Percentiles rank a stretch among this genome's conserved stretches.
phyloP scores from a whole-genome alignment of 2,113 vertebrate species.

The Melospiza georgiana region DNA sequence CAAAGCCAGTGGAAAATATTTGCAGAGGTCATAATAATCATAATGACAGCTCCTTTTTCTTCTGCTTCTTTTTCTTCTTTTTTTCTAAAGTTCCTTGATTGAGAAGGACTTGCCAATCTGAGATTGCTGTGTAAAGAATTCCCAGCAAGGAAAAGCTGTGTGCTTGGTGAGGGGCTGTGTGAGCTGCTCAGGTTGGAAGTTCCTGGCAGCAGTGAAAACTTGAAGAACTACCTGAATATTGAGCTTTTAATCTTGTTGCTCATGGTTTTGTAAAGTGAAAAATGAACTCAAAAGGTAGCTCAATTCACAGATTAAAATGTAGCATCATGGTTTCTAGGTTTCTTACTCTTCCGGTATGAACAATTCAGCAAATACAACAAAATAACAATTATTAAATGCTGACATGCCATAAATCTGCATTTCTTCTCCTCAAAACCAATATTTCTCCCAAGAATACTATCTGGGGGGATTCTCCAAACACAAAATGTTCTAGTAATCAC shows the following conservation, averaged over 20 bases:
- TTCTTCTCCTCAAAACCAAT: neutral
- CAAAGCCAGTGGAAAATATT: neutral
- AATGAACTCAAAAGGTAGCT: neutral
- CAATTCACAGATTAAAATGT: neutral
- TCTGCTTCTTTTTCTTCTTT: too few relatives aligned
- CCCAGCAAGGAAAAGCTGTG: neutral
- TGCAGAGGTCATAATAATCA: neutral
- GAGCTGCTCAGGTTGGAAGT: neutral
- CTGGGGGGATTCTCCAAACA: neutral
- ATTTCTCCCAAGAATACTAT: neutral
- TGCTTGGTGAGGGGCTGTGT: neutral
- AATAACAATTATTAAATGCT: neutral
- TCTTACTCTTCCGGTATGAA: neutral
- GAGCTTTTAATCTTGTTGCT: neutral
- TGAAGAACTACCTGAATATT: neutral
- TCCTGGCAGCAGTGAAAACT: neutral
- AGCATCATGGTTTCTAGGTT: neutral
- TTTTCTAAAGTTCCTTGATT: neutral
- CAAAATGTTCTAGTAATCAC: neutral
- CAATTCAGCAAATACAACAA: neutral
- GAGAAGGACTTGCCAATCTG: neutral
- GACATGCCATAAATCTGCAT: neutral
- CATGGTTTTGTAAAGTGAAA: neutral
- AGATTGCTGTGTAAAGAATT: neutral
- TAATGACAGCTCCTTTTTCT: accelerated